These are phyloP conservation scores for Crocidura indochinensis DNA, from an alignment of 2,797 vertebrate genomes.

Conservation along the genomic window DNA sequence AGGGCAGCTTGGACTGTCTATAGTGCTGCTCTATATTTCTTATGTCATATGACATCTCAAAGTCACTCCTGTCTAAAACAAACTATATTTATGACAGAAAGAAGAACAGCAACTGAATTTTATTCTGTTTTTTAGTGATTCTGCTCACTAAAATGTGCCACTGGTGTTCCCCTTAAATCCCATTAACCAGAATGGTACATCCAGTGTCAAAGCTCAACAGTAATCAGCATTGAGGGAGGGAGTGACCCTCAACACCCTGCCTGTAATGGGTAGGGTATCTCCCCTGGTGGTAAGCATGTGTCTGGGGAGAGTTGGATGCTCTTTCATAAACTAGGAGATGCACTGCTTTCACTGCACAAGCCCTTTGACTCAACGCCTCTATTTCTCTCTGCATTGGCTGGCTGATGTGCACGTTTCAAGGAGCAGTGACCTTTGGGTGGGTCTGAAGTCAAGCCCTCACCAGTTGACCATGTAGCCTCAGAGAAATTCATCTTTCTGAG, in stretches of 20 bases:
- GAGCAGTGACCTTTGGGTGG: not conserved
- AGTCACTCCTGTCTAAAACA: too few relatives aligned
- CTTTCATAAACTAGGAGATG: too few relatives aligned
- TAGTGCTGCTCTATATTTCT: not conserved
- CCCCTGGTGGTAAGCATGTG: not conserved
- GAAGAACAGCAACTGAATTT: too few relatives aligned
- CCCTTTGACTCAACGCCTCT: too few relatives aligned
- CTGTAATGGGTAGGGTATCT: not conserved
- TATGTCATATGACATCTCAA: not conserved
- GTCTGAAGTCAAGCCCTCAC: not conserved
- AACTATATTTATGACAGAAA: not conserved
- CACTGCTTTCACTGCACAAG: not conserved
- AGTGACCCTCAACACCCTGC: accelerated
- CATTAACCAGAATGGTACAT: not conserved
- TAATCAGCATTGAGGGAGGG: not conserved
- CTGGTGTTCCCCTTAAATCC: not conserved
- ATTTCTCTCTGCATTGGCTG: not conserved
- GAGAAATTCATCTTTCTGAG: not conserved
- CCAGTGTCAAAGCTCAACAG: not conserved
- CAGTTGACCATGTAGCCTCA: not conserved
- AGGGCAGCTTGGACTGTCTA: accelerated
- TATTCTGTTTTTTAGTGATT: not conserved
- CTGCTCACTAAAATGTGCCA: not conserved
- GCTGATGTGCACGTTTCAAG: not conserved
- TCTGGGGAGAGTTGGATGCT: not conserved